Percentiles rank a stretch among this genome's conserved stretches.
Conservation (phyloP, 2,113 vertebrate species). For the Ginglymostoma cirratum region DNA sequence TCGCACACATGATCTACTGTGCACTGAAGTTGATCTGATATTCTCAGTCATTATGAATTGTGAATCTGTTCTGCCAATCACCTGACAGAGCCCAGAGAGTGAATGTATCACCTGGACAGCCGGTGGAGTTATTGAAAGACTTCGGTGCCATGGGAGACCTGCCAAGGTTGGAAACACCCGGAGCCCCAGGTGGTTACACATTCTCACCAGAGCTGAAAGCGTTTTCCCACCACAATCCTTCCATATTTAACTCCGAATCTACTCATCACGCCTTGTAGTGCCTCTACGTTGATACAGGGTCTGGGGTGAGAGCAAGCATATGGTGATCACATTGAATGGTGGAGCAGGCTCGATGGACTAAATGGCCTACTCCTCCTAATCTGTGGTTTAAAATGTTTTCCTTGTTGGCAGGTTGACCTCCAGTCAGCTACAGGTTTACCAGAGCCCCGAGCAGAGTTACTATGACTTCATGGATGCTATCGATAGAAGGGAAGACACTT, state of each 20-base stretch:
- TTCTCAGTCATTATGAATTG: neutral
- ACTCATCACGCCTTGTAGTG: neutral
- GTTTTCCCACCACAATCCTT: neutral
- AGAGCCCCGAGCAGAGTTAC: conserved; percentile 71
- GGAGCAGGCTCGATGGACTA: no score
- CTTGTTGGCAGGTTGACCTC: conserved; percentile 42
- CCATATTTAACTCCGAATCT: neutral
- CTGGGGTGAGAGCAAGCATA: no score
- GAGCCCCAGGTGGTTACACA: no score
- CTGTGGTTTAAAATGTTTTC: neutral
- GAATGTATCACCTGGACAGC: no score
- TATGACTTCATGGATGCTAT: conserved; percentile 81
- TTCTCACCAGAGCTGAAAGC: no score
- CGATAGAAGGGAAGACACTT: conserved; percentile 78
- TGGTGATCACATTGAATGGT: no score
- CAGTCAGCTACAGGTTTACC: conserved; percentile 75
- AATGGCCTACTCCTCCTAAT: no score
- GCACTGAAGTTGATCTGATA: neutral
- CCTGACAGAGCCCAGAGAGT: neutral
- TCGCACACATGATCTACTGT: neutral
- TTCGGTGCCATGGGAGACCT: no score
- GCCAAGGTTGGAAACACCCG: neutral
- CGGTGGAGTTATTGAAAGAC: no score
- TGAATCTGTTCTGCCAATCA: no score
- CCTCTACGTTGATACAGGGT: no score